Evolutionary conservation across 2,797 vertebrate genomes (phyloP).

Genomic region (Protosalanx chinensis): DNA sequence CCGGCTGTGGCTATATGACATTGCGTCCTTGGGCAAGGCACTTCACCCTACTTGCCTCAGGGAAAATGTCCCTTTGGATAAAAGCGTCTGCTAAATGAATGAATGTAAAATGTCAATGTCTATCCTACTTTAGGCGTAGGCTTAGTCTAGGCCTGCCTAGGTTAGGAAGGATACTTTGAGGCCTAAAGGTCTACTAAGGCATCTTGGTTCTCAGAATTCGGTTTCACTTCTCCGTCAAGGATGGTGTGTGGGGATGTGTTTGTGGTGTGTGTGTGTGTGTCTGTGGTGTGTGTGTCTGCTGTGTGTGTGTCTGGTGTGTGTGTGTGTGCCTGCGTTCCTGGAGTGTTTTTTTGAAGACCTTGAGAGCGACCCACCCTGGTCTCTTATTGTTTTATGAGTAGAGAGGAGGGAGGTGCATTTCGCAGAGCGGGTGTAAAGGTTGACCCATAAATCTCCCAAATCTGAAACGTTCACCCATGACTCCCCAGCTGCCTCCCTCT

Average conservation of each 20-base stretch:
- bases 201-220: neutral
- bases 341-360: conserved; percentile 37
- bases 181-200: neutral
- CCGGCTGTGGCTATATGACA: too few relatives aligned
- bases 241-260: neutral
- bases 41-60: too few relatives aligned
- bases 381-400: conserved; percentile 65
- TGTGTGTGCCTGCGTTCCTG: conserved; percentile 12
- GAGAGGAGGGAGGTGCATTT: conserved; percentile 44
- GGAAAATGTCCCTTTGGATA: too few relatives aligned
- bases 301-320: conserved; percentile 27
- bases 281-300: conserved; percentile 24
- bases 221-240: neutral
- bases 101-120: too few relatives aligned
- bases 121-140: too few relatives aligned
- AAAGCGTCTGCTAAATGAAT: too few relatives aligned
- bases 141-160: too few relatives aligned
- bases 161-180: neutral
- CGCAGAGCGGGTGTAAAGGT: conserved; percentile 62
- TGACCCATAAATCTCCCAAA: conserved; percentile 70
- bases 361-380: conserved; percentile 38
- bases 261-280: neutral
- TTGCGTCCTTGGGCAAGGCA: too few relatives aligned
- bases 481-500: conserved; percentile 50
- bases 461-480: conserved; percentile 65